phyloP scores from a whole-genome alignment of 2,113 vertebrate species.

The Siniperca chuatsi region DNA sequence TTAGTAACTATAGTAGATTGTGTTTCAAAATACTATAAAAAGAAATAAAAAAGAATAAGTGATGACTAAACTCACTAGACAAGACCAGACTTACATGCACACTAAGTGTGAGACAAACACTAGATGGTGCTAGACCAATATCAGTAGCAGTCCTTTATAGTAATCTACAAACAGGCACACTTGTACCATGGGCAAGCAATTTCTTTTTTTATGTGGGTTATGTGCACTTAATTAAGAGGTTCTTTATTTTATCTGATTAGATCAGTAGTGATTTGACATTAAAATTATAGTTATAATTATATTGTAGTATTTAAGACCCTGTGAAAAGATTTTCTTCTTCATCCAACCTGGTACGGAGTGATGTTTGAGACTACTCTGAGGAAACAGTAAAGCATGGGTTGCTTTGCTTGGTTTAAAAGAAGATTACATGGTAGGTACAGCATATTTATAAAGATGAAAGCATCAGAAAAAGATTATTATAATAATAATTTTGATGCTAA shows the following conservation, averaged over 20 bases:
- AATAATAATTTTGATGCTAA: not conserved
- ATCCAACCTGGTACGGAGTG: not conserved
- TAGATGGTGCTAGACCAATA: constrained; percentile 64
- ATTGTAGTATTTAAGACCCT: not conserved
- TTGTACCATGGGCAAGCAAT: not conserved
- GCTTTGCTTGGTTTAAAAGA: not conserved
- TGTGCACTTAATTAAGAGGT: not conserved
- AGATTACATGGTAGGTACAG: not conserved
- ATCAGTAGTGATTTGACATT: not conserved
- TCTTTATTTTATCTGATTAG: not conserved
- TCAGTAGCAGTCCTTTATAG: not conserved
- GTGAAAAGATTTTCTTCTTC: not conserved
- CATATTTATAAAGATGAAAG: not conserved
- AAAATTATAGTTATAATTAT: no score
- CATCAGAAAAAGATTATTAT: not conserved
- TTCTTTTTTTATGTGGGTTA: not conserved
- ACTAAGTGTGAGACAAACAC: constrained; percentile 30
- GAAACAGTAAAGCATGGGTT: not conserved
- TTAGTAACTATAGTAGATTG: not conserved
- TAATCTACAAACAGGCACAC: not conserved
- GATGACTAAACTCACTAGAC: not conserved
- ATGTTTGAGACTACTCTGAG: not conserved
- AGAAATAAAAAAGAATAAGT: not conserved
- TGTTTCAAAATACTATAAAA: not conserved
- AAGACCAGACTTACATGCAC: no score